Evolutionary conservation across 2,888 invertebrate species (phyloP).

Genomic region (Heteromurus nitidus): DNA sequence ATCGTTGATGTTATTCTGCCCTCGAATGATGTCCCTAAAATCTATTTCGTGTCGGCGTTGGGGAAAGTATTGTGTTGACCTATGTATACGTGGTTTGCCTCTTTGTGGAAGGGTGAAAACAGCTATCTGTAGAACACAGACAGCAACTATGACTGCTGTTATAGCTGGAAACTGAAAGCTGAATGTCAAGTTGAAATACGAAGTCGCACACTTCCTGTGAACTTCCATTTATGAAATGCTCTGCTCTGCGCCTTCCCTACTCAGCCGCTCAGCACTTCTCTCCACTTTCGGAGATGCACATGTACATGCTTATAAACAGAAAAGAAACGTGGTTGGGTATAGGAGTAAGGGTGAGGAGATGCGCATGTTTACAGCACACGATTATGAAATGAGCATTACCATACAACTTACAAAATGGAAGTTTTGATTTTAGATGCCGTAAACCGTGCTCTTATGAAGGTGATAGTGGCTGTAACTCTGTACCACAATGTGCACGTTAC

Average conservation of each 20-base stretch:
- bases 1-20: constrained; percentile 17
- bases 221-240: constrained; percentile 26
- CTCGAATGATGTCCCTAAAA: not conserved
- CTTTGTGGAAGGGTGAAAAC: not conserved
- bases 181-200: constrained; percentile 35
- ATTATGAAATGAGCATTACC: constrained; percentile 18
- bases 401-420: constrained; percentile 13
- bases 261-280: no score
- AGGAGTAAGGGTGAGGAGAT: no score
- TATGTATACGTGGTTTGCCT: not conserved
- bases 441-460: constrained; percentile 11
- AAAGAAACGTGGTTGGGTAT: not conserved
- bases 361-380: constrained; percentile 25
- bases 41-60: not conserved
- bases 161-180: not conserved
- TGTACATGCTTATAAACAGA: not conserved
- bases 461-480: constrained; percentile 12
- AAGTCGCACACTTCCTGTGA: constrained; percentile 24
- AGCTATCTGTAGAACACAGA: not conserved
- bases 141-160: not conserved
- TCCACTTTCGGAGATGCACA: not conserved
- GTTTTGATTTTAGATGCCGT: constrained; percentile 32
- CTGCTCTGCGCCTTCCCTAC: not conserved
- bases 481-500: constrained; percentile 40
- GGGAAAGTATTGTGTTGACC: not conserved